Evolutionary conservation across 1,140 invertebrate species (phyloP).

Genomic region (Potamilus streckersoni): DNA sequence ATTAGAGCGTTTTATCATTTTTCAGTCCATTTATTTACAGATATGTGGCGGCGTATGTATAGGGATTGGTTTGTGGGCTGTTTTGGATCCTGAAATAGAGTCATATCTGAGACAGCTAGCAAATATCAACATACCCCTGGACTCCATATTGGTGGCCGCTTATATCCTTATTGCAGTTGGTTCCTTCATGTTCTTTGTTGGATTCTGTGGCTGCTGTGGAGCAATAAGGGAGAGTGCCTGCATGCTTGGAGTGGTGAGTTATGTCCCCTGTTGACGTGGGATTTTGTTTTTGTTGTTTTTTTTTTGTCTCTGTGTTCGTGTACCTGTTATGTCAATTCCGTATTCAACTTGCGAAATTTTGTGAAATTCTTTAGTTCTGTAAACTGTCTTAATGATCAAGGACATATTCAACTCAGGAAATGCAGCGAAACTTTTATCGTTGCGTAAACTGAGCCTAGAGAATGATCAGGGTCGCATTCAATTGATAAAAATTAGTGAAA

Average conservation of each 20-base stretch:
- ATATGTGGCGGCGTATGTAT: conserved; percentile 78
- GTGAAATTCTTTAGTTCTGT: background rate
- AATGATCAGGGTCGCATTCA: too few species aligned
- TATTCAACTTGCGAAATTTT: background rate
- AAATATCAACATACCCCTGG: conserved; percentile 62
- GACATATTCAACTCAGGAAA: too few species aligned
- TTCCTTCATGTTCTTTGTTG: conserved; percentile 82
- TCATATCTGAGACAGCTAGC: conserved; percentile 68
- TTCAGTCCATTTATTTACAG: conserved; percentile 69
- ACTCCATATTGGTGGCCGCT: conserved; percentile 66
- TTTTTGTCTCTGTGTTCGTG: background rate
- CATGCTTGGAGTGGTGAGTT: conserved; percentile 80
- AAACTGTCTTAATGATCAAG: too few species aligned
- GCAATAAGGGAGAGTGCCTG: conserved; percentile 87
- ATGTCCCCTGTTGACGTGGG: background rate
- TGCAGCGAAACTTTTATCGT: too few species aligned
- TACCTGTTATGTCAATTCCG: background rate
- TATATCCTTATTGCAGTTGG: conserved; percentile 81
- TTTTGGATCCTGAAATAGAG: conserved; percentile 78
- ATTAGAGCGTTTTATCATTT: too few species aligned
- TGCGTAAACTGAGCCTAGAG: too few species aligned
- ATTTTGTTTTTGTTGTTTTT: too few species aligned
- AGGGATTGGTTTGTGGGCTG: conserved; percentile 80
- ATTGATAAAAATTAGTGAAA: too few species aligned
- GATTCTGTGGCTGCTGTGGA: conserved; percentile 92